Base-by-base conservation (phyloP, 2,797 vertebrate species). In the Parambassis ranga region DNA sequence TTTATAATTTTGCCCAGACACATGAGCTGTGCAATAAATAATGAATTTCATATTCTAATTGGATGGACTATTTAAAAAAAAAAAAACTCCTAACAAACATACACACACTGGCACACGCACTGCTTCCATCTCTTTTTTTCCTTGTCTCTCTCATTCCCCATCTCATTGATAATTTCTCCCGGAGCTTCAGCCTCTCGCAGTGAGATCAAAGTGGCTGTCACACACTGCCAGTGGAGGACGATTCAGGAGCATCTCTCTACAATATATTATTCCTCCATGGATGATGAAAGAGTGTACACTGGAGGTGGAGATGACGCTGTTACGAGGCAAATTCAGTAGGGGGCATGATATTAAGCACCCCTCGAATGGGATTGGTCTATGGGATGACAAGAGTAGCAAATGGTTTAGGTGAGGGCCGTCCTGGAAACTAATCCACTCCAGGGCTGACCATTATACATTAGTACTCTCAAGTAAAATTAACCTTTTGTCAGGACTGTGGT, bases 151-250 rank as follows among this genome's bases (percentile, higher is more conserved):
- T 69, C 74, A 49, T 38, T 61, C 61, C 70, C 30, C 63, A 68
- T 87, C 88, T 90, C 88, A 90, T 91, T 92, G 91, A 92, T 91
- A 92, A 91, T 91, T 92, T 90, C 81, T 92, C 85, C 82, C 63
- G 81, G 80, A 91, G 90, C 89, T 81, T 83, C 85, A 90, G 76
- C 86, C 83, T 77, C 87, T 89, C 89, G 80, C 79, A 52, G 63
- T 39, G 50, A 91, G 90, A 93, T 93, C 91, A 93, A 93, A 93
- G 91, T 80, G 76, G 68, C 81, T 88, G 90, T 92, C 91, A 90
- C 85, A 87, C 82, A 71, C 77, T 83, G 87, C 84, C 87, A 87
- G 78, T 74, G 77, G 82, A 90, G 85, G 87, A 81, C 46, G 63
- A 76, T 78, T 81, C 76, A 75, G 87, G 85, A 87, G 82, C 78